Conservation (phyloP, 2,797 vertebrate species). For the Coreius guichenoti region DNA sequence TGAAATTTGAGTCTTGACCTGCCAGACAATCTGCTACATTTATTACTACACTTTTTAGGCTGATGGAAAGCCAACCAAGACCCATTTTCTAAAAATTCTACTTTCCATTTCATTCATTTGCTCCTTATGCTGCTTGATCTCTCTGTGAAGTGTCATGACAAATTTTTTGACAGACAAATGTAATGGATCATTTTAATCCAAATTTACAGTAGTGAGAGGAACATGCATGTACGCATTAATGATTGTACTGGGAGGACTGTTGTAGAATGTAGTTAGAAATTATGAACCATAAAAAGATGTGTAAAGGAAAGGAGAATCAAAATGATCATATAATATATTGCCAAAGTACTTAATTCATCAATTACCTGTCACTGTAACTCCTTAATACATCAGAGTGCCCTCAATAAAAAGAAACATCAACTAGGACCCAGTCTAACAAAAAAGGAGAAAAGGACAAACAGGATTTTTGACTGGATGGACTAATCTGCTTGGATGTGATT, state of each 20-base stretch:
- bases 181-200: neutral
- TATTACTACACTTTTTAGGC: neutral
- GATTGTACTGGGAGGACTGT: neutral
- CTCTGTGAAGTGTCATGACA: conserved; percentile 66
- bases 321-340: neutral
- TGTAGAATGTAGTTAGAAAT: neutral
- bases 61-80: neutral
- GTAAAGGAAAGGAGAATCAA: neutral
- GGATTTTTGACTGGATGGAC: neutral
- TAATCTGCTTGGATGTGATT: neutral
- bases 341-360: neutral
- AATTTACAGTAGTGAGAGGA: neutral
- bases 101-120: conserved; percentile 71
- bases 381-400: neutral
- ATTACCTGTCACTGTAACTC: neutral
- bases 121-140: conserved; percentile 65
- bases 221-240: neutral
- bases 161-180: neutral
- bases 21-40: neutral
- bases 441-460: fast-evolving
- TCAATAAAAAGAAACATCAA: neutral
- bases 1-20: neutral
- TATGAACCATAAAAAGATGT: neutral
- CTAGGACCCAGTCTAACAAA: neutral
- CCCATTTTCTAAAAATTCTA: conserved; percentile 75